These are phyloP conservation scores for Cryptotis parvus DNA, from an alignment of 2,113 vertebrate species.

Conservation along the genomic window DNA sequence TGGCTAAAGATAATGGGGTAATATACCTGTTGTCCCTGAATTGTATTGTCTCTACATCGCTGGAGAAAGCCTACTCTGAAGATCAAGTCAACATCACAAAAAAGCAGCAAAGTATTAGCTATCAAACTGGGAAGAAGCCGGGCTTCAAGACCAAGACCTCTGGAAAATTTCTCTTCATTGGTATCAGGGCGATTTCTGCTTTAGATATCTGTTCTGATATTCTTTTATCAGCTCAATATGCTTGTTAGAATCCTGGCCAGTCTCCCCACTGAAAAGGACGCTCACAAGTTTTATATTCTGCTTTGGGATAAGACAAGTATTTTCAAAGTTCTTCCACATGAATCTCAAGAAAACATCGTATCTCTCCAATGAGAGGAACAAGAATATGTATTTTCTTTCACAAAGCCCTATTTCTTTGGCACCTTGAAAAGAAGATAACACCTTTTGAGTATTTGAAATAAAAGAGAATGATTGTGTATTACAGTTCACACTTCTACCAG, in stretches of 20 bases:
- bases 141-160: constrained; percentile 96
- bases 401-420: constrained; percentile 90
- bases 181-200: constrained; percentile 94
- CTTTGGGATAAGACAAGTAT: constrained; percentile 95
- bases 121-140: constrained; percentile 95
- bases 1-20: constrained; percentile 99
- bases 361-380: constrained; percentile 94
- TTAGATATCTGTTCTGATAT: constrained; percentile 93
- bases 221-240: constrained; percentile 95
- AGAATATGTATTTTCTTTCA: constrained; percentile 96
- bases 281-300: constrained; percentile 96
- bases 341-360: constrained; percentile 97
- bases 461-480: constrained; percentile 95
- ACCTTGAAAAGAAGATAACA: constrained; percentile 95
- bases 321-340: constrained; percentile 97
- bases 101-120: constrained; percentile 97
- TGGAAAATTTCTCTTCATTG: constrained; percentile 94
- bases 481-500: constrained; percentile 95
- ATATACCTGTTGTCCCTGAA: constrained; percentile 93
- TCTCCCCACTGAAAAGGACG: constrained; percentile 93
- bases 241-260: constrained; percentile 93
- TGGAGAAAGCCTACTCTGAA: constrained; percentile 96
- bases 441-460: constrained; percentile 96
- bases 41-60: constrained; percentile 94
- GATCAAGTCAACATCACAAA: constrained; percentile 98